Conservation (phyloP, 2,797 vertebrate species). For the Myoxocephalus aenaeus region DNA sequence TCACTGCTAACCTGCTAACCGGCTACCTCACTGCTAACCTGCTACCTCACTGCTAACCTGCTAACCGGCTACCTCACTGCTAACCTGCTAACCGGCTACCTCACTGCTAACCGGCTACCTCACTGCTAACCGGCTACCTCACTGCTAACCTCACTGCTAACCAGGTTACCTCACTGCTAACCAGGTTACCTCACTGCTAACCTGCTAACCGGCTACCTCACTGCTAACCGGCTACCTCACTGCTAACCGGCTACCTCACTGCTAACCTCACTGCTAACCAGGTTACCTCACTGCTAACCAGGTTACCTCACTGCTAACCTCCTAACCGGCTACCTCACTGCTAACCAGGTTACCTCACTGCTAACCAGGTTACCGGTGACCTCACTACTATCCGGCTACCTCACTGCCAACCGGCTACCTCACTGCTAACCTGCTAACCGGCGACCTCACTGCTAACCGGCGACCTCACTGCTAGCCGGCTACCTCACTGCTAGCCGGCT, state of each 20-base stretch:
- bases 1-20: too few relatives aligned
- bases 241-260: slow-evolving; percentile 2
- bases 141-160: too few relatives aligned
- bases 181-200: not conserved
- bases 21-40: slow-evolving; percentile 5
- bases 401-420: slow-evolving; percentile 15
- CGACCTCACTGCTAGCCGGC: too few relatives aligned
- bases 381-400: not conserved
- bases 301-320: not conserved
- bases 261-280: not conserved
- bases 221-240: not conserved
- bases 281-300: slow-evolving; percentile 14
- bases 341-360: slow-evolving; percentile 10
- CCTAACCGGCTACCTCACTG: not conserved
- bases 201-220: too few relatives aligned
- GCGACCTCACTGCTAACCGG: slow-evolving; percentile 17
- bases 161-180: slow-evolving; percentile 4
- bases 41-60: slow-evolving; percentile 5
- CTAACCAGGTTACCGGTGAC: too few relatives aligned
- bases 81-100: too few relatives aligned
- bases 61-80: too few relatives aligned
- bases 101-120: too few relatives aligned
- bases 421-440: not conserved
- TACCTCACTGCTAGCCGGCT: not conserved
- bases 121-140: too few relatives aligned